Percentiles rank a stretch among this genome's conserved stretches.
These are phyloP conservation scores for Agrochola lychnidis DNA, from an alignment of 2,888 invertebrate genomes.

Conservation along the genomic window DNA sequence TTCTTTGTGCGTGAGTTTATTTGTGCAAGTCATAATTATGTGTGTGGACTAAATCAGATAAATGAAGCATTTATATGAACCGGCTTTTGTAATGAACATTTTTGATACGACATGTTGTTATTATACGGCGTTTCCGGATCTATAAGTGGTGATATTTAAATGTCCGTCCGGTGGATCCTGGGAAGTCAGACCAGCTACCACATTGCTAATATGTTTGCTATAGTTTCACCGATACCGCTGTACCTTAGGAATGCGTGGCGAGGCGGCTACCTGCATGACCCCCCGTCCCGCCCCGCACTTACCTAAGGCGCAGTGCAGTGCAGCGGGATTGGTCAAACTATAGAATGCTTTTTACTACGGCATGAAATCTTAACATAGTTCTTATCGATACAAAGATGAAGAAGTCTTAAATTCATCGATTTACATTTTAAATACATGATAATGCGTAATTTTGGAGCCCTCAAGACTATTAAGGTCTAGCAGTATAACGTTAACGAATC, in stretches of 20 bases:
- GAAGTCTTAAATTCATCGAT: neutral
- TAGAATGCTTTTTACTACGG: neutral
- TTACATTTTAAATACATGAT: neutral
- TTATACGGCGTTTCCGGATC: neutral
- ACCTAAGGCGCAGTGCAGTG: too few species aligned
- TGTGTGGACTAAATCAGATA: constrained; percentile 22
- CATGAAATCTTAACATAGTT: neutral
- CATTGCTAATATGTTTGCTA: neutral
- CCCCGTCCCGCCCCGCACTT: too few species aligned
- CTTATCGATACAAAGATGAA: neutral
- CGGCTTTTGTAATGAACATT: constrained; percentile 13
- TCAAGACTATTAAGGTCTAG: neutral
- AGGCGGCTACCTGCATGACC: too few species aligned
- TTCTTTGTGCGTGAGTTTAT: constrained; percentile 28
- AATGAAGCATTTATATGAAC: constrained; percentile 24
- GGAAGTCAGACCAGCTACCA: neutral
- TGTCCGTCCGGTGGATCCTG: neutral
- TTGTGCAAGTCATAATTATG: constrained; percentile 44
- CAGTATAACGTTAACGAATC: neutral
- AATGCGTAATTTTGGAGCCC: neutral
- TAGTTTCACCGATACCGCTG: too few species aligned
- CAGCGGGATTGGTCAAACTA: too few species aligned
- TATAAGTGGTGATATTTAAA: neutral
- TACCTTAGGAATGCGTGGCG: too few species aligned
- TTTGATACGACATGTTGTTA: constrained; percentile 7